Conservation (phyloP, 1,140 invertebrate genomes). For the Medauroidea extradentata region DNA sequence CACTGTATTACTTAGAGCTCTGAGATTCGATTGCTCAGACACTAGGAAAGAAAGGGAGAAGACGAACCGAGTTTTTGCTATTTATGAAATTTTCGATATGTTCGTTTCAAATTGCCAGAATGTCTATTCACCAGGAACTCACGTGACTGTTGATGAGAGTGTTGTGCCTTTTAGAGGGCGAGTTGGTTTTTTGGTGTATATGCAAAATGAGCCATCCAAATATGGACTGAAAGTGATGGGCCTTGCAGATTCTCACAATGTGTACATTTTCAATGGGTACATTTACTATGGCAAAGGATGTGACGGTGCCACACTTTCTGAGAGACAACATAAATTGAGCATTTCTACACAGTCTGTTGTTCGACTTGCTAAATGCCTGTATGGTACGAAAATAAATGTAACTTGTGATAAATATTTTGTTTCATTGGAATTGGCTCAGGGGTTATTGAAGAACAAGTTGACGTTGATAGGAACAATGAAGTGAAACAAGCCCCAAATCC, state of each 20-base stretch:
- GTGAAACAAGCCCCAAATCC: no score
- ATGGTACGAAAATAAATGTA: no score
- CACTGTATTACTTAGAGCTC: neutral
- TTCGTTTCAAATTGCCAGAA: constrained; percentile 38
- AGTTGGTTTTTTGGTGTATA: constrained; percentile 41
- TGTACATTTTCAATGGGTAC: constrained; percentile 35
- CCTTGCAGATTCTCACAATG: constrained; percentile 32
- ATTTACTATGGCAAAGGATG: constrained; percentile 36
- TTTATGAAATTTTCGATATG: constrained; percentile 32
- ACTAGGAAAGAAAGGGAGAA: neutral
- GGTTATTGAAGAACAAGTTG: no score
- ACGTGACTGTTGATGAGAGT: constrained; percentile 42
- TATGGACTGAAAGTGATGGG: constrained; percentile 38
- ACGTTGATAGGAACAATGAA: no score
- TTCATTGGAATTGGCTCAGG: no score
- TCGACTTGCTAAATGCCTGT: no score
- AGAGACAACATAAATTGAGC: no score
- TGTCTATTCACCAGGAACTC: constrained; percentile 26
- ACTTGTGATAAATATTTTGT: no score
- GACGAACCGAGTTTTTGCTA: constrained; percentile 25
- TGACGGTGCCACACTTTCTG: no score
- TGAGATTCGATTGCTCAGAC: neutral
- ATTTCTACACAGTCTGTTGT: no score
- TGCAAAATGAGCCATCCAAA: constrained; percentile 45
- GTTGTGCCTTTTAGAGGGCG: constrained; percentile 39